Evolutionary conservation across 2,113 vertebrate genomes (phyloP).

Genomic region (Rallus limicola): DNA sequence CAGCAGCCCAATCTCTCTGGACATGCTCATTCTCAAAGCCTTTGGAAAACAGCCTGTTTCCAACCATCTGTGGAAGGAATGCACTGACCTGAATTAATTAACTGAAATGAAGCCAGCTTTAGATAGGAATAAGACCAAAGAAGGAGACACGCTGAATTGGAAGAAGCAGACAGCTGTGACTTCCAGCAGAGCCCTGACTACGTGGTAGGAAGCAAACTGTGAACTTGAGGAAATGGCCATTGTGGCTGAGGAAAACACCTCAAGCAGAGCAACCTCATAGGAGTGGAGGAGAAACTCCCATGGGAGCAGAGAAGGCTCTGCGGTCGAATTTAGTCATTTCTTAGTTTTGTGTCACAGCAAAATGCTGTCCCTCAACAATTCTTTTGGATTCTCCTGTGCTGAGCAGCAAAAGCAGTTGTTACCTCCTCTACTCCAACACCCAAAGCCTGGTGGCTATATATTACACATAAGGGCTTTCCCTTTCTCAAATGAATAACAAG

Average conservation of each 20-base stretch:
- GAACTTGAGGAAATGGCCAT: neutral
- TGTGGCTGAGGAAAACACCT: neutral
- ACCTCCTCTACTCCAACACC: neutral
- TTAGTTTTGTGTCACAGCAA: neutral
- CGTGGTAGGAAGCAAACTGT: fast-evolving
- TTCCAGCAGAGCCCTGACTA: neutral
- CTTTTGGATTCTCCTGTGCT: neutral
- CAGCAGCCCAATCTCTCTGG: neutral
- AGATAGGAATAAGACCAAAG: neutral
- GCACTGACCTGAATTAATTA: conserved; percentile 22
- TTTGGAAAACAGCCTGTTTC: neutral
- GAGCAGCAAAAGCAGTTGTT: neutral
- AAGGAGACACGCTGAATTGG: neutral
- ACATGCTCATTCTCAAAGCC: neutral
- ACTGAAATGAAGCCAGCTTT: conserved; percentile 6
- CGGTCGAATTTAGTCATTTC: neutral
- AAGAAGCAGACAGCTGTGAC: neutral
- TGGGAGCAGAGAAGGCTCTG: neutral
- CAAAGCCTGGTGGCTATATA: neutral
- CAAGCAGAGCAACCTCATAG: neutral
- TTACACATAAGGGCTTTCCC: neutral
- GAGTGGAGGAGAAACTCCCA: neutral
- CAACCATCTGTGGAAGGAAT: neutral
- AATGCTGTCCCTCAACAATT: neutral
- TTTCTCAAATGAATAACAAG: neutral